Conservation (phyloP, 2,888 invertebrate species). For the Rhabditophanes sp. region DNA sequence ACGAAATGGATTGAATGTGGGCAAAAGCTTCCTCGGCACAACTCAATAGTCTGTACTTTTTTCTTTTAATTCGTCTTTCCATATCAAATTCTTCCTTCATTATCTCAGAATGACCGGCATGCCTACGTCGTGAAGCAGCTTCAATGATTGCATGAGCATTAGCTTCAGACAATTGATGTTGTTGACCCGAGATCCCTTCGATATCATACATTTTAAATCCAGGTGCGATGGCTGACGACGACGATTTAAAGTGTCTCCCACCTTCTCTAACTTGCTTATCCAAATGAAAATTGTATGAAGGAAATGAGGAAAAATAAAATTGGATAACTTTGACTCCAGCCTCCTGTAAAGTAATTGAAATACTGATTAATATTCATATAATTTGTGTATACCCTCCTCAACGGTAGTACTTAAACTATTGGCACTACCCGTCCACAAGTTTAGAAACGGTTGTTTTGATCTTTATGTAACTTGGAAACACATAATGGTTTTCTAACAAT, state of each 20-base stretch:
- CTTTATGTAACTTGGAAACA: no score
- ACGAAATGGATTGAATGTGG: slow-evolving; percentile 54
- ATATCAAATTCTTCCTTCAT: slow-evolving; percentile 89
- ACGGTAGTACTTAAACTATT: no score
- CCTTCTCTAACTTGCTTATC: slow-evolving; percentile 50
- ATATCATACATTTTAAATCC: slow-evolving; percentile 89
- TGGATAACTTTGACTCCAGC: slow-evolving; percentile 86
- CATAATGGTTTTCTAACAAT: no score
- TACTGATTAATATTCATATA: no score
- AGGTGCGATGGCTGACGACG: slow-evolving; percentile 16
- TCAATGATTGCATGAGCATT: slow-evolving; percentile 59
- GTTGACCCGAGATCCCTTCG: slow-evolving; percentile 51
- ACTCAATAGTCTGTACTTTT: slow-evolving; percentile 60
- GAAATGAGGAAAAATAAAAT: slow-evolving; percentile 85
- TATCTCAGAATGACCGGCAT: slow-evolving; percentile 70
- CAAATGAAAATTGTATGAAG: slow-evolving; percentile 86
- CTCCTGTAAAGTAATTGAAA: no score
- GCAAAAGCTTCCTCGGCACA: slow-evolving; percentile 96
- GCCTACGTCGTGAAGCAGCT: slow-evolving; percentile 66
- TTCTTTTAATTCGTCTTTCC: slow-evolving; percentile 29
- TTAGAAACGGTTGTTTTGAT: no score
- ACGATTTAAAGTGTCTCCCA: slow-evolving; percentile 4
- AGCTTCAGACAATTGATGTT: slow-evolving; percentile 45
- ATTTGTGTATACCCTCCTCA: no score
- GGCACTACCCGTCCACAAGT: no score